Evolutionary conservation across 2,888 invertebrate species (phyloP), one percentile per base, ranked within the genome.

Genomic region (Cylloceria caligata): DNA sequence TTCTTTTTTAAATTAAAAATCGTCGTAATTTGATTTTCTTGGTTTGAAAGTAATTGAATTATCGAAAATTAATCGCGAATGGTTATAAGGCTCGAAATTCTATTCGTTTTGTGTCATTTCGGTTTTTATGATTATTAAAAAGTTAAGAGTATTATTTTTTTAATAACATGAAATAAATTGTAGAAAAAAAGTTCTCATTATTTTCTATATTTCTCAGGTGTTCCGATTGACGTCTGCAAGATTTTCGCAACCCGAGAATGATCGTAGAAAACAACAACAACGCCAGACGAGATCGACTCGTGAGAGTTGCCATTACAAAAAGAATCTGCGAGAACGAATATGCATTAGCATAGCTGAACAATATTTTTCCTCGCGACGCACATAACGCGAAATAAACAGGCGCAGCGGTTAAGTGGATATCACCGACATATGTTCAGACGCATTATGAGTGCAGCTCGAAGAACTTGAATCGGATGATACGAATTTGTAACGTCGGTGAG

Each of bases 401-500:
- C 39, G 16, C 42, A 9, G 60, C 30, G 24, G 9, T 7, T 16
- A 45, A 80, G 73, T 74, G 42, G 68, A 73, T 60, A 49, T 73
- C 67, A 36, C 72, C 65, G 39, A 65, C 57, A 24, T 24, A 1
- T 0, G 72, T 27, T 79, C 72, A 67, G 72, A 67, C 72, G 36
- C 36, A 30, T 16, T 9, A 52, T 77, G 87, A 83, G 80, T 77
- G 71, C 21, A 27, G 0, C 19, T 3, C 16, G 34, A 13, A 13
- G 3, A 34, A 49, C 21, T 52, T 24, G 24, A 52, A 3, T 24
- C 21, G 13, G 11, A 52, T 13, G 19, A 34, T 30, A 5, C 49
- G 67, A 9, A 16, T 0, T 30, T 47, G 5, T 3, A n/a, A 67
- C 64, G 27, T 45, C 42, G 6, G 13, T 64, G 19, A 64, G n/a